A percentile compares a stretch with the other conserved stretches of the same genome.
phyloP scores from a whole-genome alignment of 2,113 vertebrate species.

The Cyphomyrus plagiostoma region DNA sequence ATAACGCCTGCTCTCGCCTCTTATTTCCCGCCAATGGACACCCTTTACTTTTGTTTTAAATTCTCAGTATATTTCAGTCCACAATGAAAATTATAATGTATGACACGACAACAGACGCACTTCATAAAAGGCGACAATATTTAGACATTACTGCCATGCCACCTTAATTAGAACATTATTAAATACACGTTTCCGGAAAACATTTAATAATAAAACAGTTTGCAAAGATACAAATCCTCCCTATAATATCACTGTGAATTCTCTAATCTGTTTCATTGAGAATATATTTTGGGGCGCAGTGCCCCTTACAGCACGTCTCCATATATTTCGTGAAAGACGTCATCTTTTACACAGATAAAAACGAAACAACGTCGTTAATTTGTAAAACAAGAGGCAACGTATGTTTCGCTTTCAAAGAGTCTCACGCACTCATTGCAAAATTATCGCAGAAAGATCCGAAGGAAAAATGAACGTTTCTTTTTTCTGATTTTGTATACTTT shows the following conservation, averaged over 20 bases:
- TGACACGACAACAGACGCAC: not conserved
- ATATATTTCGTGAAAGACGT: not conserved
- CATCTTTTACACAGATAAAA: not conserved
- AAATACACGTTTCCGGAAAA: not conserved
- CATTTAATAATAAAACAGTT: not conserved
- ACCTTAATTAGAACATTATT: not conserved
- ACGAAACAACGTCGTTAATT: not conserved
- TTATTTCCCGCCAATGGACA: not conserved
- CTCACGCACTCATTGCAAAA: not conserved
- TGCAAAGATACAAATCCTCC: not conserved
- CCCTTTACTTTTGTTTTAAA: not conserved
- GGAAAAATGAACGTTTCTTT: not conserved
- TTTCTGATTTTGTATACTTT: constrained; percentile 5
- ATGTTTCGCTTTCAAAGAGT: not conserved
- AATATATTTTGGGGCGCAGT: not conserved
- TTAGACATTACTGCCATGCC: not conserved
- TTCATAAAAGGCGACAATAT: not conserved
- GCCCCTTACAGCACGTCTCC: not conserved
- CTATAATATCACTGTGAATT: not conserved
- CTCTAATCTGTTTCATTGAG: not conserved
- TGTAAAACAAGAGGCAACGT: not conserved
- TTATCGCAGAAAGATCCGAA: not conserved
- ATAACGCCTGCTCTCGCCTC: not conserved
- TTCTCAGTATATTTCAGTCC: not conserved
- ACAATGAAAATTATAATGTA: not conserved